Evolutionary conservation across 1,140 invertebrate species (phyloP).

Genomic region (Drosophila jambulina): DNA sequence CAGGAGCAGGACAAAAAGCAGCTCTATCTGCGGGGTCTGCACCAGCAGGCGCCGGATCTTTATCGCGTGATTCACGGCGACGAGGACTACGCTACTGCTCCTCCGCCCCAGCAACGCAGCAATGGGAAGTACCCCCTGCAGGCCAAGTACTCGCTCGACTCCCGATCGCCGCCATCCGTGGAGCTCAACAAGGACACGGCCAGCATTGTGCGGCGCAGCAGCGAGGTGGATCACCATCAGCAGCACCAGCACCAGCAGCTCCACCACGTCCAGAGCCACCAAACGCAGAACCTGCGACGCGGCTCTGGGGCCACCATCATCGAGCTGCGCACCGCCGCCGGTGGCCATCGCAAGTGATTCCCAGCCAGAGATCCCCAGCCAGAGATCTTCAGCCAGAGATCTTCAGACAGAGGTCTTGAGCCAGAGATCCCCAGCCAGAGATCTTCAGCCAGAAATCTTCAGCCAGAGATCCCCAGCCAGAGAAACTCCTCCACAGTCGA

Average conservation of each 20-base stretch:
- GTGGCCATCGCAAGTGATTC: slow-evolving; percentile 57
- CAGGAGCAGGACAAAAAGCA: slow-evolving; percentile 87
- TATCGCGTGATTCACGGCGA: slow-evolving; percentile 88
- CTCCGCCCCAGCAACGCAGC: neutral
- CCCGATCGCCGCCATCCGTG: slow-evolving; percentile 70
- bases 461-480: neutral
- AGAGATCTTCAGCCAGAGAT: neutral
- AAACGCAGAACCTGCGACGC: slow-evolving; percentile 66
- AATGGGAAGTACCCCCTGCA: slow-evolving; percentile 66
- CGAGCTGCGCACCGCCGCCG: slow-evolving; percentile 53
- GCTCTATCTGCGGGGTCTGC: slow-evolving; percentile 89
- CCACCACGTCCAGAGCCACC: slow-evolving; percentile 39
- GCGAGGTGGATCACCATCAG: slow-evolving; percentile 86
- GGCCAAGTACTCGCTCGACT: slow-evolving; percentile 74
- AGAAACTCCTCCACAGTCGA: slow-evolving; percentile 4
- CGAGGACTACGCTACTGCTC: slow-evolving; percentile 49
- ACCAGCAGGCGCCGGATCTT: slow-evolving; percentile 91
- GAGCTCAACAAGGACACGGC: slow-evolving; percentile 85
- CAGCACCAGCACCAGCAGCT: slow-evolving; percentile 30
- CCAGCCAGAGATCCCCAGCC: neutral
- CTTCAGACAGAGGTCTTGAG: neutral
- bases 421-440: neutral
- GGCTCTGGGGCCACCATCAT: slow-evolving; percentile 67
- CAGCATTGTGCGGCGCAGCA: slow-evolving; percentile 86
- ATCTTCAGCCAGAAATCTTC: neutral